Evolutionary conservation across 2,888 invertebrate genomes (phyloP).

Genomic region (Anarsia innoxiella): DNA sequence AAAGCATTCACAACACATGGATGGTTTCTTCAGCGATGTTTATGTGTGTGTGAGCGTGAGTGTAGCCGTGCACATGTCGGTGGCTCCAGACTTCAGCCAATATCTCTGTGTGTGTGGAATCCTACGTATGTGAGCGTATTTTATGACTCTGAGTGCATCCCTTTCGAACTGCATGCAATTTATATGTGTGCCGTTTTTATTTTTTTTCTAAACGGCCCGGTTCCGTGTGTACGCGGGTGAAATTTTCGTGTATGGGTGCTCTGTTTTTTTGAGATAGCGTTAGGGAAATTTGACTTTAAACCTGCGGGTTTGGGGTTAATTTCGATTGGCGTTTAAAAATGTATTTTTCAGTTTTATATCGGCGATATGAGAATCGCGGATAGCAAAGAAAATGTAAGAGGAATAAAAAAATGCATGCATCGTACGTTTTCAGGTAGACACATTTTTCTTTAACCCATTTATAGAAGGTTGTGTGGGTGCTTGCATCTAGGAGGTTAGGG

Average conservation of each 20-base stretch:
- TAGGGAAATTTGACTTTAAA: conserved; percentile 4
- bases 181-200: conserved; percentile 68
- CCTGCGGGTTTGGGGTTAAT: conserved; percentile 17
- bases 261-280: conserved; percentile 48
- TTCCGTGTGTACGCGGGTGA: conserved; percentile 46
- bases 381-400: conserved; percentile 71
- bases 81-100: conserved; percentile 42
- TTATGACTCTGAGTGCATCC: conserved; percentile 75
- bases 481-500: conserved; percentile 42
- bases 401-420: conserved; percentile 70
- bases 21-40: conserved; percentile 54
- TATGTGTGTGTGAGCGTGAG: conserved; percentile 47
- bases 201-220: conserved; percentile 67
- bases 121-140: conserved; percentile 50
- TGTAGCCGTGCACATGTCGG: conserved; percentile 37
- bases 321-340: conserved; percentile 43
- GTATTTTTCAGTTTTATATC: conserved; percentile 76
- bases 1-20: conserved; percentile 72
- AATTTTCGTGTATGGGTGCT: conserved; percentile 53
- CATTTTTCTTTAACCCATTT: conserved; percentile 76
- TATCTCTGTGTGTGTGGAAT: conserved; percentile 29
- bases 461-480: conserved; percentile 57
- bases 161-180: conserved; percentile 73
- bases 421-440: conserved; percentile 76
- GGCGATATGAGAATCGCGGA: conserved; percentile 75